Base-by-base conservation (phyloP, 2,888 invertebrate species). In the Venusia cambrica region DNA sequence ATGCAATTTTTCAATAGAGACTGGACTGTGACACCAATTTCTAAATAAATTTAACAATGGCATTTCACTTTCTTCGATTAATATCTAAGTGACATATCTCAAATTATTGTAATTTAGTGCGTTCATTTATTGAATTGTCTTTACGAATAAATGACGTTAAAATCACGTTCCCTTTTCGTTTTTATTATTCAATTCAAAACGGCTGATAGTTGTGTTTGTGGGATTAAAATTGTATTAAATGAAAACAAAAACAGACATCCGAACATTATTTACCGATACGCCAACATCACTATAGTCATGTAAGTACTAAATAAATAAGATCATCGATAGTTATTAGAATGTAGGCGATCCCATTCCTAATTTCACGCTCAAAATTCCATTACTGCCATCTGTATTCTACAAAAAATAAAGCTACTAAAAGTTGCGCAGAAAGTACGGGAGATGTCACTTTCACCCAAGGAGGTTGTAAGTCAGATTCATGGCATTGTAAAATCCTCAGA, bases 81-180 rank as follows among this genome's bases (percentile, higher is more conserved):
- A 62, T 63, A 66, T 72, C 41, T 85, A 85, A 85, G 84, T 74
- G 73, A 84, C 78, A 83, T 85, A 87, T 85, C 84, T 85, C 84
- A 87, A 83, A 74, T 75, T 84, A 84, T 73, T 80, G 83, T 87
- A 85, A 85, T 74, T 77, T 84, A 85, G 84, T 76, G 80, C 78
- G 84, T 74, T 83, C 79, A 80, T 84, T 85, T 85, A 85, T 83
- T 80, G 68, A 83, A 85, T 83, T 85, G 80, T 85, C 85, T 87
- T 85, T 84, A 87, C 72, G 80, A 85, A 85, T 87, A 87, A 85
- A 87, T 84, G 80, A 84, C 75, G 78, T 77, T 69, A 65, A 83
- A 79, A 74, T 64, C 46, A 20, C 1, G 7, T 13, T n/a, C n/a
- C n/a, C n/a, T n/a, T n/a, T n/a, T n/a, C n/a, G n/a, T n/a, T n/a